Percentiles rank a stretch among this genome's conserved stretches.
Evolutionary conservation across 2,888 invertebrate species (phyloP).

Genomic region (Scaptomyza parva): DNA sequence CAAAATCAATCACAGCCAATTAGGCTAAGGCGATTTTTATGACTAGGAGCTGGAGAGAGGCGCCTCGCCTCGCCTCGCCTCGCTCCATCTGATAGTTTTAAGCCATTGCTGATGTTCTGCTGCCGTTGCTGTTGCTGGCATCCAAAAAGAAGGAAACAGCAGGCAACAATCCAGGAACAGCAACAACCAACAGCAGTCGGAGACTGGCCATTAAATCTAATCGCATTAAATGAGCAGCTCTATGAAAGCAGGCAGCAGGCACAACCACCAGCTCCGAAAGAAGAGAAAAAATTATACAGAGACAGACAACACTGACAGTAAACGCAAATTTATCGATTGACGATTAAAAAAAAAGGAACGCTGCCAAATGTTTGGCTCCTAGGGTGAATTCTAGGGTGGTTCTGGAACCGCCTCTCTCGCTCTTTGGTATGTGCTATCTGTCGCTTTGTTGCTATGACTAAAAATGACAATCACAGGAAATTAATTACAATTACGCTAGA

Average conservation of each 20-base stretch:
- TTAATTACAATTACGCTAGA: slow-evolving; percentile 80
- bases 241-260: slow-evolving; percentile 37
- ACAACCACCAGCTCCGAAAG: slow-evolving; percentile 6
- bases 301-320: slow-evolving; percentile 62
- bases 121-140: slow-evolving; percentile 34
- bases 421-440: not conserved
- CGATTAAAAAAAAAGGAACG: slow-evolving; percentile 67
- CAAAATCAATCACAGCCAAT: slow-evolving; percentile 72
- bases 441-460: slow-evolving; percentile 34
- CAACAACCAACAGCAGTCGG: slow-evolving; percentile 41
- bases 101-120: slow-evolving; percentile 61
- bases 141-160: slow-evolving; percentile 36
- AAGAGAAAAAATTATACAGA: slow-evolving; percentile 27
- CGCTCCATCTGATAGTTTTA: slow-evolving; percentile 72
- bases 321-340: slow-evolving; percentile 81
- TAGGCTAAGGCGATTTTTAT: slow-evolving; percentile 77
- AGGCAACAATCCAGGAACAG: slow-evolving; percentile 30
- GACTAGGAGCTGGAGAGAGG: slow-evolving; percentile 19
- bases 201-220: slow-evolving; percentile 80
- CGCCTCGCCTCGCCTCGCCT: too few relatives aligned
- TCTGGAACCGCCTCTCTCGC: not conserved
- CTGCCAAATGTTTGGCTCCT: slow-evolving; percentile 42
- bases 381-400: slow-evolving; percentile 48
- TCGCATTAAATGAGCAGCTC: slow-evolving; percentile 79
- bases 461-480: slow-evolving; percentile 76